Evolutionary conservation across 2,888 invertebrate species (phyloP), one percentile per base, ranked within the genome.

Genomic region (Rhyacophila evoluta): DNA sequence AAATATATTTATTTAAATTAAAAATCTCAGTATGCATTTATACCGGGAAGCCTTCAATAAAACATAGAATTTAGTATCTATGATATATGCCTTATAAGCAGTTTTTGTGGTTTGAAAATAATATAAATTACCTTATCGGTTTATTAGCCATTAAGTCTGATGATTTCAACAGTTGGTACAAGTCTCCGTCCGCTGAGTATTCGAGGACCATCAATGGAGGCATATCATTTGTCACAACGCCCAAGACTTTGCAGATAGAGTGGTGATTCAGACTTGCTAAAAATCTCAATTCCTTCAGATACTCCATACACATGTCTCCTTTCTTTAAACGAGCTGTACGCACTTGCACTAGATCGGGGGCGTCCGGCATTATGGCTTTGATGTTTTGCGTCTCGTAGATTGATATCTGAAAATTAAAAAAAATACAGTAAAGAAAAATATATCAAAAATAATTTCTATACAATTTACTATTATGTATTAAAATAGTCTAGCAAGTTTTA

Each of bases 161-260:
- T 15, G 77, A 39, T 68, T 74, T 79, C 10, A 92, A 86, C 86
- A 93, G 93, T 86, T 94, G 93, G 83, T 93, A 92, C 80, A 95
- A 90, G 86, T 95, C 94, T 8, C 94, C 94, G 85, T 93, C 92
- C 84, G 93, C 93, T 85, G 93, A 92, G 86, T 94, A 94, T 86
- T 95, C 94, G 83, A 93, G 91, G 74, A 94, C 91, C 84, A 93
- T 92, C 90, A 93, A 92, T 75, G 92, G 91, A 0, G 93, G 92
- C 82, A 91, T 91, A 83, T 91, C 91, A 27, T 87, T 86, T 4
- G 91, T 89, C 80, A 87, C 87, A 76, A 93, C 90, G 73, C 91
- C 93, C 81, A 94, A 86, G 77, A 94, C 87, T 82, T 91, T 89
- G 74, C 93, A 93, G 79, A 94, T 88, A 86, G 93, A 93, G 25